These are phyloP conservation scores for Gonatopus flavifemur DNA, from an alignment of 1,140 invertebrate genomes.

Conservation along the genomic window DNA sequence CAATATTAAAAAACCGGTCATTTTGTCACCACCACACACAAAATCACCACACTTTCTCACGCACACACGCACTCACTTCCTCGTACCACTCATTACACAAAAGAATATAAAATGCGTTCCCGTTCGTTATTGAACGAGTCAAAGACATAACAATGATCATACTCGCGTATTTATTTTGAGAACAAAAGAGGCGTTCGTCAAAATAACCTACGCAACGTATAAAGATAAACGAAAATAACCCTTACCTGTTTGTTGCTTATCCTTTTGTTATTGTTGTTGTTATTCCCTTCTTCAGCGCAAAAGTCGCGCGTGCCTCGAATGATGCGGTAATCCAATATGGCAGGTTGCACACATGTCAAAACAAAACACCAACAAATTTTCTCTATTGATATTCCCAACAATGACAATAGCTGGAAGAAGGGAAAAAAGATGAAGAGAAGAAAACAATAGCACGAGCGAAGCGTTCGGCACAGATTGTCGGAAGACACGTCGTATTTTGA, in stretches of 20 bases:
- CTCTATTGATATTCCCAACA: not conserved
- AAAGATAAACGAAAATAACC: no score
- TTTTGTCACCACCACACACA: constrained; percentile 13
- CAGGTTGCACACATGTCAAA: constrained; percentile 51
- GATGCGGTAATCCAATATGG: constrained; percentile 47
- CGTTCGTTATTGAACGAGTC: constrained; percentile 21
- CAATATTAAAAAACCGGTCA: no score
- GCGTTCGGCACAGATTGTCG: no score
- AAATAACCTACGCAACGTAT: no score
- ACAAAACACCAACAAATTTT: constrained; percentile 38
- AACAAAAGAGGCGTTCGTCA: no score
- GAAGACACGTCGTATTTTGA: no score
- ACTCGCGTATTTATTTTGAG: no score
- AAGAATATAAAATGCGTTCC: not conserved
- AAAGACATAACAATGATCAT: no score
- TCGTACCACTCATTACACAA: not conserved
- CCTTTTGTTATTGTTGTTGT: no score
- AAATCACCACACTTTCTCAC: not conserved
- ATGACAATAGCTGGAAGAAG: not conserved
- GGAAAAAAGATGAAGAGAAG: not conserved
- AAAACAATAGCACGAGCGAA: no score
- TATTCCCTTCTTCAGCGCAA: constrained; percentile 24
- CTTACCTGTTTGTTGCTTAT: no score
- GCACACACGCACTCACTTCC: not conserved
- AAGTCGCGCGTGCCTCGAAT: constrained; percentile 9